Evolutionary conservation across 2,113 vertebrate species (phyloP).

Genomic region (Peromyscus polionotus): DNA sequence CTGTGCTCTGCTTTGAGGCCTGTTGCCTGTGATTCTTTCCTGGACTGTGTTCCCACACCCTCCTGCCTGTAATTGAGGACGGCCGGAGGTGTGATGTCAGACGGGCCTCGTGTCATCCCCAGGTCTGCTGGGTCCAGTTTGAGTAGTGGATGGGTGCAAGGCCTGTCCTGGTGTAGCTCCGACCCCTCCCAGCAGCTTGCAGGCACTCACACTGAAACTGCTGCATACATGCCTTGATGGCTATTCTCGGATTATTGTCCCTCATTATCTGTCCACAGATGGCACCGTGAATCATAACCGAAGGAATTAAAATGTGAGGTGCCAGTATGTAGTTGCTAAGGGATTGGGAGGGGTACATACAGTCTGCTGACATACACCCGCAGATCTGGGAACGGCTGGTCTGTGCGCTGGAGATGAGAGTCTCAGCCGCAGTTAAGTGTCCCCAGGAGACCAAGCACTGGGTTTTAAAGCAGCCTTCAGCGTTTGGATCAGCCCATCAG

Average conservation of each 20-base stretch:
- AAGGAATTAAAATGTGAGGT: conserved; percentile 84
- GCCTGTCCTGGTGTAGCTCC: conserved; percentile 68
- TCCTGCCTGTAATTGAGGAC: rapidly evolving
- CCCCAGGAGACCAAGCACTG: conserved; percentile 76
- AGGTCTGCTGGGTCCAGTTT: rapidly evolving
- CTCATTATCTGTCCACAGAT: conserved; percentile 88
- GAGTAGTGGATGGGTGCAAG: background rate
- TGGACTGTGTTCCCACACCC: rapidly evolving
- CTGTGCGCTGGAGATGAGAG: conserved; percentile 78
- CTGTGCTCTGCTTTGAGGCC: too few species aligned
- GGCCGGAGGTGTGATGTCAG: rapidly evolving
- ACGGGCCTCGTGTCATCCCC: background rate
- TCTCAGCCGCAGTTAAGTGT: conserved; percentile 67
- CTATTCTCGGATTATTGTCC: conserved; percentile 86
- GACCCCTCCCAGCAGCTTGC: conserved; percentile 73
- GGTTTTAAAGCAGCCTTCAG: conserved; percentile 79
- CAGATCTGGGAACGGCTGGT: conserved; percentile 79
- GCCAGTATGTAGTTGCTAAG: conserved; percentile 87
- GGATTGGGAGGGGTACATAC: conserved; percentile 84
- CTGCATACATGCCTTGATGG: conserved; percentile 79
- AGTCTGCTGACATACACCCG: conserved; percentile 81
- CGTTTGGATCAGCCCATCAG: conserved; percentile 67
- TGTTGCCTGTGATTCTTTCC: background rate
- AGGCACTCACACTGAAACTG: conserved; percentile 76
- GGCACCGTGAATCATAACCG: conserved; percentile 86